phyloP scores from a whole-genome alignment of 2,797 vertebrate genomes.

The Sebastes nivosus region DNA sequence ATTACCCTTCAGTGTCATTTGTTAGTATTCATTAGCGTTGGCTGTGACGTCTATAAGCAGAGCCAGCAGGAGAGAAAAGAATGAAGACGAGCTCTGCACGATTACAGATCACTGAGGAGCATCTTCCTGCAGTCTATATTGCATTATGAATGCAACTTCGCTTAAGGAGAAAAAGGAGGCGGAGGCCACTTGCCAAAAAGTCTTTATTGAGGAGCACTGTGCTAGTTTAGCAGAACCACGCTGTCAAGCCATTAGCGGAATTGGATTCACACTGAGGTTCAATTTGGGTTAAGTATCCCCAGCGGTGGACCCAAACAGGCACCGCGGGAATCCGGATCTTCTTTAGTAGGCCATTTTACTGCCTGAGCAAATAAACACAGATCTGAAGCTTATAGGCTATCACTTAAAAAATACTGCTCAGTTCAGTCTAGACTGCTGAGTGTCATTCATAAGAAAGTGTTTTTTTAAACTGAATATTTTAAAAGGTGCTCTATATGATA shows the following conservation, averaged over 20 bases:
- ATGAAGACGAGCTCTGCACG: background rate
- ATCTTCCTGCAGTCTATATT: background rate
- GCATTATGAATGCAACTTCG: slow-evolving; percentile 5
- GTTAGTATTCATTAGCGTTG: slow-evolving; percentile 2
- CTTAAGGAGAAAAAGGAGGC: background rate
- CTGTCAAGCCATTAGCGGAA: slow-evolving; percentile 68
- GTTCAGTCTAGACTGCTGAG: background rate
- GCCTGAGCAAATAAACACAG: slow-evolving; percentile 66
- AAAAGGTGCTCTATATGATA: too few species aligned
- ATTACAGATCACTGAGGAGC: background rate
- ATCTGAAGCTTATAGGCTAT: slow-evolving; percentile 12
- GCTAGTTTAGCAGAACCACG: slow-evolving; percentile 43
- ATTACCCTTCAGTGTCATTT: background rate
- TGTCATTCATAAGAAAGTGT: background rate
- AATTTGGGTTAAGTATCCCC: slow-evolving; percentile 79
- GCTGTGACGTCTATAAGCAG: background rate
- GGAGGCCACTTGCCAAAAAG: background rate
- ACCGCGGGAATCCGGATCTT: slow-evolving; percentile 43
- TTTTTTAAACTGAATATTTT: background rate
- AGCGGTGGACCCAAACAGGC: slow-evolving; percentile 56
- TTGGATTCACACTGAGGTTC: slow-evolving; percentile 73
- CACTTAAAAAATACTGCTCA: background rate
- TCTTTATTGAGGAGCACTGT: slow-evolving; percentile 38
- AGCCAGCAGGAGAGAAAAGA: background rate
- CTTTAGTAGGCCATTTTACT: slow-evolving; percentile 68